These are phyloP conservation scores for Pterophyllum scalare DNA, from an alignment of 2,113 vertebrate genomes.

Conservation along the genomic window DNA sequence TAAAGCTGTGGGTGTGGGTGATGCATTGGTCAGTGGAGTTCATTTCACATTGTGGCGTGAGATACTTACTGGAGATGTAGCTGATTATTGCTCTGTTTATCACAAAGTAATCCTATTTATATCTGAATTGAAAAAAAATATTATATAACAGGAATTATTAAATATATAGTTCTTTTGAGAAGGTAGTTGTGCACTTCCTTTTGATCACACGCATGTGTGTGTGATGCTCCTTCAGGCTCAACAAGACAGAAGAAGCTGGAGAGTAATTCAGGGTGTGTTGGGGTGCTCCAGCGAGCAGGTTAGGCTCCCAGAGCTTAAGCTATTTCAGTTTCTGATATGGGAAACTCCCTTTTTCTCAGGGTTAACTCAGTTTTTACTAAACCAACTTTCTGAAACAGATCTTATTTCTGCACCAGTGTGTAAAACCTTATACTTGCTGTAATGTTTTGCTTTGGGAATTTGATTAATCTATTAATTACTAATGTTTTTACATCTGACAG, in stretches of 20 bases:
- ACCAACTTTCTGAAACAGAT: not conserved
- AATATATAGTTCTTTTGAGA: not conserved
- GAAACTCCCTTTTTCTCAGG: not conserved
- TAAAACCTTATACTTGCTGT: not conserved
- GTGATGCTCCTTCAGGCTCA: not conserved
- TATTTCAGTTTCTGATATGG: not conserved
- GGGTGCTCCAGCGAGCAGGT: not conserved
- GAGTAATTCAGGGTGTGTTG: not conserved
- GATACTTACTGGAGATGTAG: not conserved
- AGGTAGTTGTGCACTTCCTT: not conserved
- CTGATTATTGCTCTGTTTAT: not conserved
- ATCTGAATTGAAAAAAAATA: not conserved
- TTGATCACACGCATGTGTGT: not conserved
- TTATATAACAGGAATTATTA: not conserved
- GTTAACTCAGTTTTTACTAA: no score
- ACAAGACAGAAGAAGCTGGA: not conserved
- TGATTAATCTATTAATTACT: not conserved
- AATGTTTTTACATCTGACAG: constrained; percentile 72
- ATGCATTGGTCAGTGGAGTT: not conserved
- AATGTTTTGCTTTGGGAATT: not conserved
- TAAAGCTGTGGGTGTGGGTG: not conserved
- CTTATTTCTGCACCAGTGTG: not conserved
- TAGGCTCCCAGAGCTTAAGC: not conserved
- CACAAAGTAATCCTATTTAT: not conserved
- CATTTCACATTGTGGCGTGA: not conserved